Conservation (phyloP, 2,113 vertebrate species). For the Polyodon spathula region DNA sequence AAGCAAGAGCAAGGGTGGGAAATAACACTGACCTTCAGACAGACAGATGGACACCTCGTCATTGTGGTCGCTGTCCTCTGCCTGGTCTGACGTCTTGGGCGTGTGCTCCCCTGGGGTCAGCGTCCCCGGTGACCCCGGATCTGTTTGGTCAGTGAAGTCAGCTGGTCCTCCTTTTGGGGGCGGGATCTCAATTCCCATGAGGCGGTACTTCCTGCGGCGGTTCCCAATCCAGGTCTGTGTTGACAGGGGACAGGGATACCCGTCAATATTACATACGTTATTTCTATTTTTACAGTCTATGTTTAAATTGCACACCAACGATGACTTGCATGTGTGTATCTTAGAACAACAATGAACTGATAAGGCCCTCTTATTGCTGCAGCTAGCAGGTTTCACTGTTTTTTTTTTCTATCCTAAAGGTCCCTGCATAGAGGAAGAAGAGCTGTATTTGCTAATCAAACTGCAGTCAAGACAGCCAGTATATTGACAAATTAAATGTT, state of each 20-base stretch:
- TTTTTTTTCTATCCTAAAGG: too few relatives aligned
- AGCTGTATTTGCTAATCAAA: background rate
- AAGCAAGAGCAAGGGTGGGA: too few relatives aligned
- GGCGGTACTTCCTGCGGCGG: constrained; percentile 90
- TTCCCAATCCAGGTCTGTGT: constrained; percentile 97
- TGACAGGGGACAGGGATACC: background rate
- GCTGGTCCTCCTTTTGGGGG: constrained; percentile 88
- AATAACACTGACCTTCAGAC: constrained; percentile 69
- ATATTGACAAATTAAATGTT: background rate
- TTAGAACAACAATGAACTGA: too few relatives aligned
- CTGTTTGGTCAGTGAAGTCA: constrained; percentile 73
- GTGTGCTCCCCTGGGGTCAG: constrained; percentile 68
- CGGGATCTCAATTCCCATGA: constrained; percentile 95
- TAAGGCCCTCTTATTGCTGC: too few relatives aligned
- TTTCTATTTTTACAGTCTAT: too few relatives aligned
- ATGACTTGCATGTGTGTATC: too few relatives aligned
- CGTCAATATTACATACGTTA: too few relatives aligned
- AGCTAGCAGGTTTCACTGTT: too few relatives aligned
- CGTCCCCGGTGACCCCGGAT: constrained; percentile 60
- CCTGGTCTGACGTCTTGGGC: constrained; percentile 56
- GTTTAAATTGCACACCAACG: too few relatives aligned
- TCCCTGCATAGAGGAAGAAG: too few relatives aligned
- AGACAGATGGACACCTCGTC: constrained; percentile 77
- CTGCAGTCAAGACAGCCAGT: background rate
- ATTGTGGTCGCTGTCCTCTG: constrained; percentile 77